Conservation (phyloP, 2,888 invertebrate species). For the Plagiodera versicolora region DNA sequence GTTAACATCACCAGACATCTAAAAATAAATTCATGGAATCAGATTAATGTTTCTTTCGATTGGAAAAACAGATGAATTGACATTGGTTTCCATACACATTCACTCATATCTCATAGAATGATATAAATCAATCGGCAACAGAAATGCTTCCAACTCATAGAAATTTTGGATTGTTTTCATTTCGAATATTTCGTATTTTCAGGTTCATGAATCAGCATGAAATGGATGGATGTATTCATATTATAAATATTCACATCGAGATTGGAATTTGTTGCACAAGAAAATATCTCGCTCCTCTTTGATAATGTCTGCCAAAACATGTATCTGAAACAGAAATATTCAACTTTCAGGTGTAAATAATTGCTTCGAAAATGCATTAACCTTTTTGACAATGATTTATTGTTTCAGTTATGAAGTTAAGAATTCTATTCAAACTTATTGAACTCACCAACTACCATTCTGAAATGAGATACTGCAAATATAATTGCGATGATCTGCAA, state of each 20-base stretch:
- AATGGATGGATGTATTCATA: background rate
- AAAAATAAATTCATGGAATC: background rate
- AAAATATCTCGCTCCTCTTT: background rate
- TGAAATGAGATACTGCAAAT: slow-evolving; percentile 11
- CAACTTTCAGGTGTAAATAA: background rate
- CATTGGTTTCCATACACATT: background rate
- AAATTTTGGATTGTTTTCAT: background rate
- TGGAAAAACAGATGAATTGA: background rate
- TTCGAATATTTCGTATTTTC: background rate
- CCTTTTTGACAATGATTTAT: background rate
- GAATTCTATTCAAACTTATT: background rate
- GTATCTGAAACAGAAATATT: background rate
- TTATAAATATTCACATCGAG: background rate
- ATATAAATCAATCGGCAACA: background rate
- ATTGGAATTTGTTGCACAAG: background rate
- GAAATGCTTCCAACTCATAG: background rate
- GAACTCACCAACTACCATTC: background rate
- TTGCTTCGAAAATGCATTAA: background rate
- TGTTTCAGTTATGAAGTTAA: background rate
- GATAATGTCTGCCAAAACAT: background rate
- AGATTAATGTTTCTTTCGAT: background rate
- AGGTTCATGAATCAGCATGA: background rate
- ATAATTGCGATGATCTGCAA: background rate
- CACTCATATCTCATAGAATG: background rate
- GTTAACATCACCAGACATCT: background rate